Percentiles rank a stretch among this genome's conserved stretches.
These are phyloP conservation scores for Vicugna pacos DNA, from an alignment of 2,113 vertebrate genomes.

Conservation along the genomic window DNA sequence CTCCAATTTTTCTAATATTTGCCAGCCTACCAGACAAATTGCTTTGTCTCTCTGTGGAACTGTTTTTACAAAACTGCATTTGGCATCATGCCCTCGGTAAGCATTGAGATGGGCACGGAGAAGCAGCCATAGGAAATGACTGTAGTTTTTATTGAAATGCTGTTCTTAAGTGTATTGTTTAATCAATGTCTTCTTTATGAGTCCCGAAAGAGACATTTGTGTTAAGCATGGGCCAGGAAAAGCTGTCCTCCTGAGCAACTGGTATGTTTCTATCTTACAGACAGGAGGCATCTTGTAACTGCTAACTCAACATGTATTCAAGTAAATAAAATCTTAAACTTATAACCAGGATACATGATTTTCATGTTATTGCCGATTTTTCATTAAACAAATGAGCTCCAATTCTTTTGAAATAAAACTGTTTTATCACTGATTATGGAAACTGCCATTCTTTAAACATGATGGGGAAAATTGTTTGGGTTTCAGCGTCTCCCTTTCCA, in stretches of 20 bases:
- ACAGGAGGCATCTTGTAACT: background rate
- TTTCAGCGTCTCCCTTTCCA: background rate
- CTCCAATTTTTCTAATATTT: background rate
- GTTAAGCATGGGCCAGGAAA: background rate
- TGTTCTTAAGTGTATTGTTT: conserved; percentile 11
- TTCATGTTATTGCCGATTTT: background rate
- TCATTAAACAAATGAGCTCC: background rate
- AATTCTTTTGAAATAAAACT: conserved; percentile 2
- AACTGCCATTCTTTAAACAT: background rate
- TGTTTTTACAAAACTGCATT: background rate
- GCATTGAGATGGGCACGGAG: background rate
- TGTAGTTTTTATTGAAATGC: background rate
- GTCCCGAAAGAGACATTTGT: conserved; percentile 28
- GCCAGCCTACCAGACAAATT: background rate
- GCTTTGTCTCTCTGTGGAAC: background rate
- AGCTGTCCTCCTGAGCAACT: background rate
- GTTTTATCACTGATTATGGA: background rate
- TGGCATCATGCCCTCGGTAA: background rate
- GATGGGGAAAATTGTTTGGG: background rate
- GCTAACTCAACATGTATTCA: background rate
- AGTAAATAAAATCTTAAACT: background rate
- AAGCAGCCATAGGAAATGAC: background rate
- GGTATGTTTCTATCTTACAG: background rate
- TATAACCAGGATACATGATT: background rate
- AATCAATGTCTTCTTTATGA: conserved; percentile 29